Conservation (phyloP, 2,888 invertebrate species). For the Dermolepida albohirtum region DNA sequence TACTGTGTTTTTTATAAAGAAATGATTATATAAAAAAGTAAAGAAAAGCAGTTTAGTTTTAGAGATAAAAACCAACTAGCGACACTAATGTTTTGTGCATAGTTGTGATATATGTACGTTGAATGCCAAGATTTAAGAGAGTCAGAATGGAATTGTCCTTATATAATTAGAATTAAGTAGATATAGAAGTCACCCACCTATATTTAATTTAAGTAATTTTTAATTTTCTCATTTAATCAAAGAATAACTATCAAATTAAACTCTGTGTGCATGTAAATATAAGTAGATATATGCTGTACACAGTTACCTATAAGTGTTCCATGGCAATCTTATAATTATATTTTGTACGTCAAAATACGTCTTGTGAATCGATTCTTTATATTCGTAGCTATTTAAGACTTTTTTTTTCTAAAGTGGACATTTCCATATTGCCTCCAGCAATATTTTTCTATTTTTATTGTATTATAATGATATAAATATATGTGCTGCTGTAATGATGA, state of each 20-base stretch:
- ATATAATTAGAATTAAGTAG: not conserved
- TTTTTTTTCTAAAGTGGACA: slow-evolving; percentile 14
- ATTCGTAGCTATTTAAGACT: slow-evolving; percentile 8
- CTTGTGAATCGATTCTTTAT: slow-evolving; percentile 2
- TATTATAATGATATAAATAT: slow-evolving; percentile 25
- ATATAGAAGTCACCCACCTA: too few species aligned
- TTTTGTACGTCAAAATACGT: not conserved
- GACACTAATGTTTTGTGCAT: slow-evolving; percentile 37
- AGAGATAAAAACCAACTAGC: slow-evolving; percentile 35
- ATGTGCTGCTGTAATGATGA: slow-evolving; percentile 34
- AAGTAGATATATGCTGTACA: not conserved
- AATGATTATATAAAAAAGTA: slow-evolving; percentile 19
- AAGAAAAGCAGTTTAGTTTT: slow-evolving; percentile 33
- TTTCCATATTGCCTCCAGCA: slow-evolving; percentile 18
- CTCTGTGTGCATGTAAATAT: not conserved
- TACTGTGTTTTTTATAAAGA: not conserved
- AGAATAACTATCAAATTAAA: not conserved
- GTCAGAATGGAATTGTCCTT: slow-evolving; percentile 26
- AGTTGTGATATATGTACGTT: slow-evolving; percentile 38
- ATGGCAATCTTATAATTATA: not conserved
- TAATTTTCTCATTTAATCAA: not conserved
- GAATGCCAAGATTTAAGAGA: slow-evolving; percentile 33
- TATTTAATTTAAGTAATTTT: too few species aligned
- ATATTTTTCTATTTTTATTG: slow-evolving; percentile 39
- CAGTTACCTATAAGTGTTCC: not conserved